Percentiles rank a stretch among this genome's conserved stretches.
phyloP scores from a whole-genome alignment of 2,113 vertebrate genomes.

The Cisticola juncidis region DNA sequence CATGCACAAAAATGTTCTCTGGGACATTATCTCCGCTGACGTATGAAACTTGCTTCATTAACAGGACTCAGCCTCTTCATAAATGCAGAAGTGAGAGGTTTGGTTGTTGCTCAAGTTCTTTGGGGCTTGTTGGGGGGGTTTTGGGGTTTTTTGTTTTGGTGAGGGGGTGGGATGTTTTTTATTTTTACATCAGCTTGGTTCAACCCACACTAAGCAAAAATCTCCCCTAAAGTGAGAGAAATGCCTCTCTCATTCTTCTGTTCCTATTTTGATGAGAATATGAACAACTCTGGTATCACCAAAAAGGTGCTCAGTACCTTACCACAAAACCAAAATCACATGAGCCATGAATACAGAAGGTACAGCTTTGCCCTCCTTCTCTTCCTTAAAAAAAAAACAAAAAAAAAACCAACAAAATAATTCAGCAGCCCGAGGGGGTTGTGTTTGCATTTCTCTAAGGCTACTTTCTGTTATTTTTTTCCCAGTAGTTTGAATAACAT shows the following conservation, averaged over 20 bases:
- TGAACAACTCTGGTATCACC: accelerated
- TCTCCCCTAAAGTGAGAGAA: neutral
- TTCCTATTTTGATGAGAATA: accelerated
- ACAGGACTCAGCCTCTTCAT: neutral
- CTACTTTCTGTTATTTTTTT: neutral
- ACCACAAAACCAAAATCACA: neutral
- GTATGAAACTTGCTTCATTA: neutral
- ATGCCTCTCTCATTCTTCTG: neutral
- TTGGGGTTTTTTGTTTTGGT: neutral
- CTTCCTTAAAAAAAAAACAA: neutral
- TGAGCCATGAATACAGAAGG: neutral
- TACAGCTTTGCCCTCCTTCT: neutral
- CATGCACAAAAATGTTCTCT: neutral
- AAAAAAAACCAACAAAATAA: neutral
- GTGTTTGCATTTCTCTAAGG: neutral
- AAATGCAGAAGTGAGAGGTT: neutral
- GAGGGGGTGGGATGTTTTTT: neutral
- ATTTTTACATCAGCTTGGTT: neutral
- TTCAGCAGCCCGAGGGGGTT: neutral
- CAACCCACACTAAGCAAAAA: neutral
- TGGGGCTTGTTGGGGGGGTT: neutral
- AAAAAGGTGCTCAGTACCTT: neutral
- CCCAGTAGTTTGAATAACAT: neutral
- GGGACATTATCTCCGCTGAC: neutral
- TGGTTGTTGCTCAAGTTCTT: neutral